phyloP scores from a whole-genome alignment of 2,888 invertebrate genomes.

The Boloria euphrosyne region DNA sequence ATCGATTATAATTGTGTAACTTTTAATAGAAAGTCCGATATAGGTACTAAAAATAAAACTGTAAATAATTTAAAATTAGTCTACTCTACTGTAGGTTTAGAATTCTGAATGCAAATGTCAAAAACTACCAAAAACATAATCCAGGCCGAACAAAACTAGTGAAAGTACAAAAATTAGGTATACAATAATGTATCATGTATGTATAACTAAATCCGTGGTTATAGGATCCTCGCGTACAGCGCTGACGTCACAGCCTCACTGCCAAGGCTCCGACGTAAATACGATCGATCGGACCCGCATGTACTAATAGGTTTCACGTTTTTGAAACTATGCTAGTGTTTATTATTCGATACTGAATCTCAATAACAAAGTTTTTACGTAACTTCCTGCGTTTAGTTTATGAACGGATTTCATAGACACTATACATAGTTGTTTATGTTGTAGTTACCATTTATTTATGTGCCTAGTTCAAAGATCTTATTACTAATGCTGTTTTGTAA shows the following conservation, averaged over 20 bases:
- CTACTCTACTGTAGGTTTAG: too few relatives aligned
- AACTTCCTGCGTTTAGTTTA: neutral
- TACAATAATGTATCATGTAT: slow-evolving; percentile 1
- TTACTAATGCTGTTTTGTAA: too few relatives aligned
- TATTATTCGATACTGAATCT: neutral
- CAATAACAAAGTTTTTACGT: neutral
- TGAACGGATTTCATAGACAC: neutral
- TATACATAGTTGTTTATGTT: neutral
- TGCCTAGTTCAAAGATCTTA: too few relatives aligned
- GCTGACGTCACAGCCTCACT: slow-evolving; percentile 66
- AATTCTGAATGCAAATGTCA: too few relatives aligned
- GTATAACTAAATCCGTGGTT: neutral
- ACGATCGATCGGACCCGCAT: slow-evolving; percentile 54
- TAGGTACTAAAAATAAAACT: too few relatives aligned
- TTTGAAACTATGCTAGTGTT: slow-evolving; percentile 6
- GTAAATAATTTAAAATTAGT: too few relatives aligned
- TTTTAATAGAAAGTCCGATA: too few relatives aligned
- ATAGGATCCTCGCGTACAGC: slow-evolving; percentile 5
- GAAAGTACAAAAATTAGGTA: neutral
- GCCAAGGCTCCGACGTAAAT: slow-evolving; percentile 65
- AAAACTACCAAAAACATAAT: too few relatives aligned
- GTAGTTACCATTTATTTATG: too few relatives aligned
- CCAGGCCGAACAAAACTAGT: neutral
- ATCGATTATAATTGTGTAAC: too few relatives aligned
- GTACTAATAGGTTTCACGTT: slow-evolving; percentile 43